Evolutionary conservation across 2,888 invertebrate genomes (phyloP).

Genomic region (Griposia aprilina): DNA sequence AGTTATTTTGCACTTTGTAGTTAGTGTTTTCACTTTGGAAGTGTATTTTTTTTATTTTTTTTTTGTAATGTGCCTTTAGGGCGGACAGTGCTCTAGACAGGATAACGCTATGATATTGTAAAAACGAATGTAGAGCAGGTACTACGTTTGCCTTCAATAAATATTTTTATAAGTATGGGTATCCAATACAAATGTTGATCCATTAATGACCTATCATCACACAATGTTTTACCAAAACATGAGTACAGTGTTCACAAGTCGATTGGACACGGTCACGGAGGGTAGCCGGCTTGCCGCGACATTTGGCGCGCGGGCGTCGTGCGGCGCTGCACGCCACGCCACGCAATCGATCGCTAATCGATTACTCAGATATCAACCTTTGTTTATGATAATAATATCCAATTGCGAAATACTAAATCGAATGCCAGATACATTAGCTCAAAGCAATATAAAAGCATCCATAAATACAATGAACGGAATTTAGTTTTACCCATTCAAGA

Average conservation of each 20-base stretch:
- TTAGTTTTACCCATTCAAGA: slow-evolving; percentile 47
- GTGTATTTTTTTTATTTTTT: not conserved
- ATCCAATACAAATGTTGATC: slow-evolving; percentile 15
- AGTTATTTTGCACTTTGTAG: not conserved
- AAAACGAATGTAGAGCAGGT: not conserved
- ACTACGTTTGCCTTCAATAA: not conserved
- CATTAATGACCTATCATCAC: slow-evolving; percentile 52
- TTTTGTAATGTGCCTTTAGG: no score
- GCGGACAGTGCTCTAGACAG: not conserved
- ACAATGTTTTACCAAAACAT: slow-evolving; percentile 52
- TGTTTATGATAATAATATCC: slow-evolving; percentile 60
- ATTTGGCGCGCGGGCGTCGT: slow-evolving; percentile 72
- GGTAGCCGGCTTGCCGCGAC: slow-evolving; percentile 65
- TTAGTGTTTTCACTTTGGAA: not conserved
- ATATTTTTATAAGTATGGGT: slow-evolving; percentile 6
- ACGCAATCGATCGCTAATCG: slow-evolving; percentile 72
- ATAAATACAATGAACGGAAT: slow-evolving; percentile 50
- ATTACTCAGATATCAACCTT: slow-evolving; percentile 65
- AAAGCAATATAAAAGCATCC: slow-evolving; percentile 38
- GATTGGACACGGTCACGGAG: slow-evolving; percentile 69
- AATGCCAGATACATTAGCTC: slow-evolving; percentile 49
- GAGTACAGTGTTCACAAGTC: slow-evolving; percentile 57
- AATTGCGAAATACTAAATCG: slow-evolving; percentile 52
- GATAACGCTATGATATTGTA: not conserved
- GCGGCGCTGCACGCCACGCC: slow-evolving; percentile 64